Base-by-base conservation (phyloP, 2,113 vertebrate genomes). In the Anolis sagrei region DNA sequence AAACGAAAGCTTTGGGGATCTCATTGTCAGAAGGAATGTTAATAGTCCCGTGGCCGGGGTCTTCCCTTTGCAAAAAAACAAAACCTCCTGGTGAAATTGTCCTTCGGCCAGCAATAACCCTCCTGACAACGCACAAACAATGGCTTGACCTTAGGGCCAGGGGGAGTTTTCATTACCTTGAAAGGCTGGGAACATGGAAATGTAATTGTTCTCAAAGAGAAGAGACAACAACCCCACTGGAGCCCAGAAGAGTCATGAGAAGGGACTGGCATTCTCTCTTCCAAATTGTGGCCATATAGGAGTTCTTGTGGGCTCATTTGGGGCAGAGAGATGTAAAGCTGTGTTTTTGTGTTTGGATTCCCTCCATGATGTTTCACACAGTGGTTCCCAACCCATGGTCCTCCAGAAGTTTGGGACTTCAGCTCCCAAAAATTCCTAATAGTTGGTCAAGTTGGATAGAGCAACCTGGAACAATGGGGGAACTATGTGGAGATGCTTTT, bases 21-120 rank as follows among this genome's bases (percentile, higher is more conserved):
- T 49, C 49, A 74, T 29, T 83, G 68, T 73, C 25, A 54, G 81
- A 44, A 73, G 81, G 81, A 83, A 83, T 44, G n/a, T 73, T 74
- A 44, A 74, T 62, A 58, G 68, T 51, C 34, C 70, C 19, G 54
- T 10, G 70, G 70, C 44, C 16, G n/a, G 32, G 27, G 8, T 62
- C 49, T 83, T 54, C 32, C 74, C 25, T 74, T 74, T 83, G 34
- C 23, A 29, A 39, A 54, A 62, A 13, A n/a, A n/a, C n/a, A n/a
- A n/a, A n/a, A n/a, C n/a, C 21, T 29, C 44, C 9, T 77, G 81
- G 16, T 79, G 29, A 88, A 86, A 84, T 75, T 82, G 66, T 79
- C 90, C 88, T 86, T 89, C 69, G 54, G 92, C 88, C 79, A 90
- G 87, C 39, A 91, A 79, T 87, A 84, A 82, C 83, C 86, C 77